phyloP scores from a whole-genome alignment of 2,797 vertebrate genomes.

The Gymnothorax reevesii region DNA sequence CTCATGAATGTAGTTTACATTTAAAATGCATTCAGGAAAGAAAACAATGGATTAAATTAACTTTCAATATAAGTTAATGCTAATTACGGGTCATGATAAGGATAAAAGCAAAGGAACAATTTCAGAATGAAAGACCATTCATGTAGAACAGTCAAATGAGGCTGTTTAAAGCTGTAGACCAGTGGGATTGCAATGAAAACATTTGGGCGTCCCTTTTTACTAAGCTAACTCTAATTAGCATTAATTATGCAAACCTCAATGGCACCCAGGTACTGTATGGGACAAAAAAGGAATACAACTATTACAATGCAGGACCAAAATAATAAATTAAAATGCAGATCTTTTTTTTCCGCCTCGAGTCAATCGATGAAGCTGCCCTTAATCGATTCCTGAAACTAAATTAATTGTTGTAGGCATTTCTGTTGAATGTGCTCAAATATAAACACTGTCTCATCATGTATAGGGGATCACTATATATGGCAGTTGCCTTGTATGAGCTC shows the following conservation, averaged over 20 bases:
- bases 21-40: neutral
- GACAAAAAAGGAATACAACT: neutral
- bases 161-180: neutral
- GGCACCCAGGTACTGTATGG: neutral
- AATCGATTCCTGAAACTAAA: neutral
- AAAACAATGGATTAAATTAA: neutral
- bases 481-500: too few relatives aligned
- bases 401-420: neutral
- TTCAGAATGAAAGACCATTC: conserved; percentile 6
- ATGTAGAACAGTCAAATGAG: neutral
- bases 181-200: neutral
- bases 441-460: neutral
- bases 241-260: conserved; percentile 20
- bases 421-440: neutral
- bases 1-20: neutral
- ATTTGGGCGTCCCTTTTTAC: neutral
- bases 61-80: neutral
- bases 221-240: conserved; percentile 13
- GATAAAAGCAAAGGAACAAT: neutral
- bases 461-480: neutral
- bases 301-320: neutral
- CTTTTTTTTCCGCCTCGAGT: neutral
- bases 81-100: neutral
- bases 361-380: neutral
- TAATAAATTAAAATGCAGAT: neutral